phyloP scores from a whole-genome alignment of 2,888 invertebrate genomes.

The Linyphia triangularis region DNA sequence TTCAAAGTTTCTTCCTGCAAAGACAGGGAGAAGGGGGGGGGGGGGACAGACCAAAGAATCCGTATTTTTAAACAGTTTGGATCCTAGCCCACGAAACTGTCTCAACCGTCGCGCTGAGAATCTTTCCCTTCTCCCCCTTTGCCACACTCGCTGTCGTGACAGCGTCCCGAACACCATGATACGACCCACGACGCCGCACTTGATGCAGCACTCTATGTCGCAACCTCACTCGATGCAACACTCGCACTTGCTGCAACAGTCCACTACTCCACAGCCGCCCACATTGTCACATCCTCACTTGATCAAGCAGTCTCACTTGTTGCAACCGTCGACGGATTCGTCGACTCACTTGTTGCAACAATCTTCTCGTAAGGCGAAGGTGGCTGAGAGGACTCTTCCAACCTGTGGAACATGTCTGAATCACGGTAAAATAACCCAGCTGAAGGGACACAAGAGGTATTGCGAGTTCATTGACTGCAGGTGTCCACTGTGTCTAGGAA shows the following conservation, averaged over 20 bases:
- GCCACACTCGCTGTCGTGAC: not conserved
- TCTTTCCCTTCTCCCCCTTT: not conserved
- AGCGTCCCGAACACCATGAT: not conserved
- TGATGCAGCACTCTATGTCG: not conserved
- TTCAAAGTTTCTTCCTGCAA: not conserved
- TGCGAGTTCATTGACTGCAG: not conserved
- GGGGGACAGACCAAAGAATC: too few species aligned
- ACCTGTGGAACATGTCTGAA: constrained; percentile 10
- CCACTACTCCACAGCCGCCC: not conserved
- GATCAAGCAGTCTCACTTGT: too few species aligned
- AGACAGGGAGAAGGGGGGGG: too few species aligned
- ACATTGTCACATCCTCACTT: too few species aligned
- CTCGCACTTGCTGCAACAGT: not conserved
- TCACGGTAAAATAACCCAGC: not conserved
- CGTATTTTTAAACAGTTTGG: too few species aligned
- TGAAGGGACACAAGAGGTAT: not conserved
- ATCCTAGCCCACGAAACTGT: not conserved
- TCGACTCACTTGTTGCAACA: not conserved
- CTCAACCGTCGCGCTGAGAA: not conserved
- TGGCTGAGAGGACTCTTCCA: not conserved
- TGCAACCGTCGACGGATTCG: not conserved
- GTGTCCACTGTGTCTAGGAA: constrained; percentile 2
- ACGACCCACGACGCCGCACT: not conserved
- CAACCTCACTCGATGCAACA: not conserved
- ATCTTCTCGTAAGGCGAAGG: not conserved